phyloP scores from a whole-genome alignment of 2,797 vertebrate species.

The Tarsius wallacei region DNA sequence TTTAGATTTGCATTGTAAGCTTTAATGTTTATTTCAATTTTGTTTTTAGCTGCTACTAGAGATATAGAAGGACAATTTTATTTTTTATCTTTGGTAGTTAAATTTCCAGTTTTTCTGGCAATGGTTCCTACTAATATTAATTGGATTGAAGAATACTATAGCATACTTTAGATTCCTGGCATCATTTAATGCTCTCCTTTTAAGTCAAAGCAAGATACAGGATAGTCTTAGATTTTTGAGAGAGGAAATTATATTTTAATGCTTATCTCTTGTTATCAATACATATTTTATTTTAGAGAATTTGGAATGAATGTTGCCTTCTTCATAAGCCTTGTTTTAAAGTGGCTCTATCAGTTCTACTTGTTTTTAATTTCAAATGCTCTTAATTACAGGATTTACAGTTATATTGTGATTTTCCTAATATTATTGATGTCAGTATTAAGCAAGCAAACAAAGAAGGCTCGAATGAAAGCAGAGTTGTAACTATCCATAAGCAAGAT shows the following conservation, averaged over 20 bases:
- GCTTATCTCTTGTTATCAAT: background rate
- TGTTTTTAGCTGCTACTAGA: slow-evolving; percentile 40
- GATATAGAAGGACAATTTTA: background rate
- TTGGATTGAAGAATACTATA: slow-evolving; percentile 20
- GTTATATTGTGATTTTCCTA: slow-evolving; percentile 97
- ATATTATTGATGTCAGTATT: slow-evolving; percentile 97
- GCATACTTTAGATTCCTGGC: slow-evolving; percentile 7
- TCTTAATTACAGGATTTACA: slow-evolving; percentile 93
- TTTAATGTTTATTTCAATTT: slow-evolving; percentile 57
- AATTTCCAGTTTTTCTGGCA: slow-evolving; percentile 53
- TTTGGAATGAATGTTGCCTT: slow-evolving; percentile 39
- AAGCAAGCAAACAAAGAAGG: slow-evolving; percentile 97
- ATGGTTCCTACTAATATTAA: slow-evolving; percentile 27
- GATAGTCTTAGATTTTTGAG: background rate
- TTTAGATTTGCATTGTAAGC: slow-evolving; percentile 39
- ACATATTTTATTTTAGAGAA: slow-evolving; percentile 53
- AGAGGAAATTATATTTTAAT: slow-evolving; percentile 55
- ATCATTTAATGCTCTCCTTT: slow-evolving; percentile 58
- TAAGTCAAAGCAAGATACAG: slow-evolving; percentile 44
- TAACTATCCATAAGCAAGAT: slow-evolving; percentile 97
- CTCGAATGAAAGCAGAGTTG: slow-evolving; percentile 96
- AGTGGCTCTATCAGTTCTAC: slow-evolving; percentile 6
- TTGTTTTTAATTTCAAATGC: slow-evolving; percentile 65
- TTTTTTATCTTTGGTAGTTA: slow-evolving; percentile 45
- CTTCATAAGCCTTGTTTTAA: slow-evolving; percentile 67